Evolutionary conservation across 2,797 vertebrate genomes (phyloP), one percentile per base, ranked within the genome.

Genomic region (Crocodylus rhombifer): DNA sequence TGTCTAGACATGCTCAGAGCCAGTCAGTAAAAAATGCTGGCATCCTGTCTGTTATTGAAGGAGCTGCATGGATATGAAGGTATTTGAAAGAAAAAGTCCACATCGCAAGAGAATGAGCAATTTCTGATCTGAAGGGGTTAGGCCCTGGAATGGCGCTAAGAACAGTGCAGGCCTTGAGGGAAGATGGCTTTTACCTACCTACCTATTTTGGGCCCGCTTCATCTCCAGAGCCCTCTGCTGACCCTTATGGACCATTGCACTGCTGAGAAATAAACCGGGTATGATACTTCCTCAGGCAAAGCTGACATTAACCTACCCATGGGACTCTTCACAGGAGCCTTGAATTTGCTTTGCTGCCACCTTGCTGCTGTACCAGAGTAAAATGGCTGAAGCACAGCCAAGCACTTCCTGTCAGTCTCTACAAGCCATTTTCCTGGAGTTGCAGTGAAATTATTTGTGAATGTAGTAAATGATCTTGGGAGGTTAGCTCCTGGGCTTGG

Each of bases 331-430:
- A 17, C 57, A 23, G 76, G 67, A 95, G 78, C 81, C 77, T 91
- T 80, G 23, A 78, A 90, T 89, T 65, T 87, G 80, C 67, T 82
- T 62, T 82, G 63, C 89, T 92, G 90, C 87, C 83, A 33, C 65
- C 4, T 13, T 26, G 83, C 91, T 87, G 84, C 56, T 88, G 80
- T 63, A 6, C 77, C 2, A 86, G 30, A 65, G 77, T 65, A 1
- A 26, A 85, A 36, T 17, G 79, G 80, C 78, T 90, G 62, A 1
- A 30, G 61, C 83, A 51, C 4, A 73, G 77, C 28, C 83, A 81
- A 64, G 64, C 33, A 8, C 58, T 60, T 64, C 51, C 33, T 1
- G 14, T 79, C 28, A 4, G 20, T 74, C 25, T 26, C 60, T 58
- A 61, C 84, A 64, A 65, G 80, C 42, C 60, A 42, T 51, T 77